Percentiles rank a stretch among this genome's conserved stretches.
Conservation (phyloP, 2,888 invertebrate genomes). For the Cryptus viduatorius region DNA sequence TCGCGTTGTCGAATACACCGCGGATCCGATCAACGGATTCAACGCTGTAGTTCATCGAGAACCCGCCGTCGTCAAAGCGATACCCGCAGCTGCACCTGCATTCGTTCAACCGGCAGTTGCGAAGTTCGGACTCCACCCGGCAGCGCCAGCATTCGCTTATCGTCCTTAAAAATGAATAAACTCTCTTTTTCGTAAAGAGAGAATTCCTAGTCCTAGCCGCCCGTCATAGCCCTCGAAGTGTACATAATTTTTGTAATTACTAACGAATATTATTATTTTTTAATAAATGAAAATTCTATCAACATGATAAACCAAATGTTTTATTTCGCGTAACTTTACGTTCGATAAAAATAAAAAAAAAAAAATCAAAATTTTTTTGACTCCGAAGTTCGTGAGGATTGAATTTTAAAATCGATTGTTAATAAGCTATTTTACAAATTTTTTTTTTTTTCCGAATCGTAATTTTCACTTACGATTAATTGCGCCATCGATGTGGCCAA, state of each 20-base stretch:
- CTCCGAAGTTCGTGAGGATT: background rate
- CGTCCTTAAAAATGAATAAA: conserved; percentile 64
- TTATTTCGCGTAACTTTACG: background rate
- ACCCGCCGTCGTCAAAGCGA: conserved; percentile 76
- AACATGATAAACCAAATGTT: background rate
- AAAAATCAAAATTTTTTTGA: background rate
- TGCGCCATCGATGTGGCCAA: too few relatives aligned
- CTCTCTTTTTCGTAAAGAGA: background rate
- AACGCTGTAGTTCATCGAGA: conserved; percentile 82
- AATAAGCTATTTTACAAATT: too few relatives aligned
- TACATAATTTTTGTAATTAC: conserved; percentile 50
- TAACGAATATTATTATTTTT: conserved; percentile 58
- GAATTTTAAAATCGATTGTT: too few relatives aligned
- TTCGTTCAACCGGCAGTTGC: conserved; percentile 59
- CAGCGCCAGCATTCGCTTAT: conserved; percentile 69
- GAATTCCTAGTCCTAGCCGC: conserved; percentile 71
- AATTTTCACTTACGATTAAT: too few relatives aligned
- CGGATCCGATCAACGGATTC: conserved; percentile 82
- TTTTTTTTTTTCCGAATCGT: too few relatives aligned
- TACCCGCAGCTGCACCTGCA: conserved; percentile 65
- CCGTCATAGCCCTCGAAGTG: conserved; percentile 54
- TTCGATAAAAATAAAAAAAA: background rate
- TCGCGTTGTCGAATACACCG: conserved; percentile 80
- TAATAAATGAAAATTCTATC: conserved; percentile 44
- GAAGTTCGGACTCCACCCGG: conserved; percentile 56